phyloP scores from a whole-genome alignment of 2,113 vertebrate genomes.

The Phalacrocorax carbo region DNA sequence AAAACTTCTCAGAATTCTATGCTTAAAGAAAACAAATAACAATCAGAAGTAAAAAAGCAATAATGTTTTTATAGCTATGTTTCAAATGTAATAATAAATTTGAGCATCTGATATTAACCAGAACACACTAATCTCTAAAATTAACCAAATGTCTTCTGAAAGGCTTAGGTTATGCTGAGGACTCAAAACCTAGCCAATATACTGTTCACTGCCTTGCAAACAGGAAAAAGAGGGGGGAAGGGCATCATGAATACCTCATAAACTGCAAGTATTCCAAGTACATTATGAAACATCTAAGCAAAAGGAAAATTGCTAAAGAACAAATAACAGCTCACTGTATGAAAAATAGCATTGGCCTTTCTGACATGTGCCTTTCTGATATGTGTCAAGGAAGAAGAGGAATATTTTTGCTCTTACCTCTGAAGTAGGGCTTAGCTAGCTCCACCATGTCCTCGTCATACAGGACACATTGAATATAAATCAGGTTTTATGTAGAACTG shows the following conservation, averaged over 20 bases:
- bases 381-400: neutral
- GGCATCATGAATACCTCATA: neutral
- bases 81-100: neutral
- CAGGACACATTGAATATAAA: neutral
- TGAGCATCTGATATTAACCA: neutral
- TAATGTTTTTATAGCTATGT: neutral
- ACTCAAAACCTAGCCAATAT: neutral
- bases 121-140: neutral
- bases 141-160: neutral
- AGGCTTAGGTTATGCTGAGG: neutral
- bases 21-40: neutral
- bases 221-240: neutral
- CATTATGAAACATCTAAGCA: neutral
- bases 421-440: neutral
- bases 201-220: neutral
- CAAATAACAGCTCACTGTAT: neutral
- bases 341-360: neutral
- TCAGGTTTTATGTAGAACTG: neutral
- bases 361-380: neutral
- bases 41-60: neutral
- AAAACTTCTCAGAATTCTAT: neutral
- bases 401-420: neutral
- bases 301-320: neutral
- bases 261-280: neutral
- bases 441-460: neutral